phyloP scores from a whole-genome alignment of 1,140 invertebrate genomes.

The Drosophila melanica region DNA sequence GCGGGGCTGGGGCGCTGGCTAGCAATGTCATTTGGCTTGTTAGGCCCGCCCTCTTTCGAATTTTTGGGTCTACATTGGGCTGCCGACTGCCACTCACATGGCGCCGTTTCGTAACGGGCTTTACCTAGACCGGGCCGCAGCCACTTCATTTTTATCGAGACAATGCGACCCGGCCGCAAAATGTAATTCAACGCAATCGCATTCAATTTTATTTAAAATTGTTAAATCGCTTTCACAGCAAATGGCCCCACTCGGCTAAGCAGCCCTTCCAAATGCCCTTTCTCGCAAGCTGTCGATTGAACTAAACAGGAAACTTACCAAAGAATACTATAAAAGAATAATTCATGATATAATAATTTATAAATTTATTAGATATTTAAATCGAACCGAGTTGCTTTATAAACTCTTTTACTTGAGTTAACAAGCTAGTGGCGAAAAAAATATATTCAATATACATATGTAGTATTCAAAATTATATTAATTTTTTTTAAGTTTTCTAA shows the following conservation, averaged over 20 bases:
- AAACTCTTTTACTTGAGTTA: too few species aligned
- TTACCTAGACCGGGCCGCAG: conserved; percentile 29
- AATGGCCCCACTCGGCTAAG: conserved; percentile 19
- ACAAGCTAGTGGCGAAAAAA: too few species aligned
- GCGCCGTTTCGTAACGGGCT: neutral
- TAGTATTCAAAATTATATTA: too few species aligned
- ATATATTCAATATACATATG: too few species aligned
- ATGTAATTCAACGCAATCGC: conserved; percentile 71
- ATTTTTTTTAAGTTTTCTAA: too few species aligned
- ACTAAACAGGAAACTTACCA: neutral
- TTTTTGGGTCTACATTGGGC: conserved; percentile 25
- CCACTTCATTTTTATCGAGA: conserved; percentile 52
- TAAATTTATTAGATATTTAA: too few species aligned
- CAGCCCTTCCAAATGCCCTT: conserved; percentile 6
- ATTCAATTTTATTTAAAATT: conserved; percentile 79
- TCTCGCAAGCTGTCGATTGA: neutral
- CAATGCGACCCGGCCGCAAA: conserved; percentile 59
- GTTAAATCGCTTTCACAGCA: conserved; percentile 51
- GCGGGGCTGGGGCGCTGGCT: neutral
- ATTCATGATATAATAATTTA: too few species aligned
- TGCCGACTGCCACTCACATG: conserved; percentile 19
- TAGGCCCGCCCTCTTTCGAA: conserved; percentile 22
- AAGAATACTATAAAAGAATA: neutral
- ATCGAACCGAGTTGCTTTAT: too few species aligned
- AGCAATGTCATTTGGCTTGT: conserved; percentile 56